A percentile compares a stretch with the other conserved stretches of the same genome.
phyloP scores from a whole-genome alignment of 23 tunicate species.

The Phallusia fumigata region DNA sequence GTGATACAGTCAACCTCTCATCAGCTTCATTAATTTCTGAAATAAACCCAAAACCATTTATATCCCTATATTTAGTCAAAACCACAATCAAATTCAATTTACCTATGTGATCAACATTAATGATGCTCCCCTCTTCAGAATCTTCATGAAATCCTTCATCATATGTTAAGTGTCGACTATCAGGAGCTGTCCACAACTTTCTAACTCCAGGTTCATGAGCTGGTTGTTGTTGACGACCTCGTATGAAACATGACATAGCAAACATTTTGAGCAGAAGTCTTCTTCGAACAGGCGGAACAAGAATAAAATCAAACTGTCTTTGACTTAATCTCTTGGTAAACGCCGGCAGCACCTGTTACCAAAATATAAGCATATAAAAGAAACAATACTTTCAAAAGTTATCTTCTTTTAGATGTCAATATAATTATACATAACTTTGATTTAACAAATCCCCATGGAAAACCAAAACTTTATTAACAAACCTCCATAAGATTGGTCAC shows the following conservation, averaged over 20 bases:
- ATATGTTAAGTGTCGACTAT: not conserved
- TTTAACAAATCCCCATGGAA: not conserved
- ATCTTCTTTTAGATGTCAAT: too few relatives aligned
- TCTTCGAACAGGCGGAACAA: slow-evolving; percentile 52
- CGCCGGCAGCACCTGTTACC: slow-evolving; percentile 66
- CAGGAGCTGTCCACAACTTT: slow-evolving; percentile 56
- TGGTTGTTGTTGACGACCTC: slow-evolving; percentile 29
- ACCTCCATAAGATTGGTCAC: slow-evolving; percentile 54
- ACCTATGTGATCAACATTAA: slow-evolving; percentile 37
- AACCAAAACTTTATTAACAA: not conserved
- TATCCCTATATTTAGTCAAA: too few relatives aligned
- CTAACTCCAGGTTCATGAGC: slow-evolving; percentile 40
- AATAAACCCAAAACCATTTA: not conserved
- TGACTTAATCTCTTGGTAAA: slow-evolving; percentile 73
- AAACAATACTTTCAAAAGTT: too few relatives aligned
- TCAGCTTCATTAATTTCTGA: not conserved
- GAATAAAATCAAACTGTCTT: slow-evolving; percentile 77
- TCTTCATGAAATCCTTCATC: slow-evolving; percentile 91
- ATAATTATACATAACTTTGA: too few relatives aligned
- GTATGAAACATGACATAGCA: slow-evolving; percentile 76
- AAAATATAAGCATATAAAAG: not conserved
- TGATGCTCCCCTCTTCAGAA: slow-evolving; percentile 46
- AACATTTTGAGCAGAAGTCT: slow-evolving; percentile 81
- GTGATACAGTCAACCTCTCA: not conserved
- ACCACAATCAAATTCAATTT: not conserved